phyloP scores from a whole-genome alignment of 92 coral and sea anemone genomes.

The Epizoanthus fatuus region DNA sequence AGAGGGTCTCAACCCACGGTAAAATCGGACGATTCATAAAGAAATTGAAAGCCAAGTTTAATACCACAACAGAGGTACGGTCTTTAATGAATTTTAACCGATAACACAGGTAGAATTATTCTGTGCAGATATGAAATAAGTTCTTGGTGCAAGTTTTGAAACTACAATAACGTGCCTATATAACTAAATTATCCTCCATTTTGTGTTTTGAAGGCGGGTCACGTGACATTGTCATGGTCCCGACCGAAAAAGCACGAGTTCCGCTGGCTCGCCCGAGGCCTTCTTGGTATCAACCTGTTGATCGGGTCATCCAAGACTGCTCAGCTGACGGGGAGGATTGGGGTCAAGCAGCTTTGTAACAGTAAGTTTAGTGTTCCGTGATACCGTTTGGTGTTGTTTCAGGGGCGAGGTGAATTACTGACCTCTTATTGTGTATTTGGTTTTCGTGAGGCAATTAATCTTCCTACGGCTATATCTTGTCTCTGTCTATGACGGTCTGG shows the following conservation, averaged over 20 bases:
- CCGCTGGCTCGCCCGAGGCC: constrained; percentile 85
- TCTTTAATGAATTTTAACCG: background rate
- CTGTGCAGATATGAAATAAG: no score
- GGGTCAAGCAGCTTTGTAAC: constrained; percentile 81
- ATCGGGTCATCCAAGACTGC: constrained; percentile 68
- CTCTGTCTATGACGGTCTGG: no score
- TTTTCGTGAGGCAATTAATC: no score
- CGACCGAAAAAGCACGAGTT: constrained; percentile 77
- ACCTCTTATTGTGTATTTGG: no score
- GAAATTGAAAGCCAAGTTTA: constrained; percentile 34
- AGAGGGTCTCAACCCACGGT: constrained; percentile 1
- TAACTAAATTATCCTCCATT: background rate
- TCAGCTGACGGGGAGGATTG: constrained; percentile 75
- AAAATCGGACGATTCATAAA: constrained; percentile 27
- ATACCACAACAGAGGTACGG: constrained; percentile 34
- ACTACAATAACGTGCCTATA: no score
- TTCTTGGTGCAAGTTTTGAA: no score
- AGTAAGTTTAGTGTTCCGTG: constrained; percentile 59
- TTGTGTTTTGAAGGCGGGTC: constrained; percentile 46
- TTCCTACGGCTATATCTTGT: no score
- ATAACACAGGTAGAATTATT: no score
- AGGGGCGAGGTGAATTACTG: no score
- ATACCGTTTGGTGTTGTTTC: no score
- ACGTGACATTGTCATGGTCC: constrained; percentile 64
- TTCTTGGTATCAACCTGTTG: constrained; percentile 61